Conservation (phyloP, 2,113 vertebrate genomes). For the Anguilla rostrata region DNA sequence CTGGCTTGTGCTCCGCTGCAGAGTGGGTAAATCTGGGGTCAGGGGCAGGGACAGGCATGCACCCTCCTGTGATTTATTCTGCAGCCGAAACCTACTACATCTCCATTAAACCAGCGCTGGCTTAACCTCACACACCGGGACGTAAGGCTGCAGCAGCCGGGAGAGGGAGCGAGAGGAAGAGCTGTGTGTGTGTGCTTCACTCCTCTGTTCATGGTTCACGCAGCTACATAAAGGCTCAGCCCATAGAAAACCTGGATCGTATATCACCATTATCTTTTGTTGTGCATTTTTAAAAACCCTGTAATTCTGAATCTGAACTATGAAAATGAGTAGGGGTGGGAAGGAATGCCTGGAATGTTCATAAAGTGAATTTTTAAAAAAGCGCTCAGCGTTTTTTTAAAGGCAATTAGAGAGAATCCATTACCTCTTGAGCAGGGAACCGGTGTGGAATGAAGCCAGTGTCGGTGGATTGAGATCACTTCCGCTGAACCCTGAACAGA, state of each 20-base stretch:
- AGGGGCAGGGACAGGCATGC: neutral
- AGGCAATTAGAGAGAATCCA: slow-evolving; percentile 3
- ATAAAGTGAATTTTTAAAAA: neutral
- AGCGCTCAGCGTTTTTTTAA: neutral
- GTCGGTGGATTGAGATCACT: neutral
- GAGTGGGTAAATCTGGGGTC: neutral
- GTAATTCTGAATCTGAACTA: neutral
- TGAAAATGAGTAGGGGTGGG: neutral
- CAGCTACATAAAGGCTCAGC: neutral
- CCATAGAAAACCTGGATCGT: too few species aligned
- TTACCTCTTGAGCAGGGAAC: neutral
- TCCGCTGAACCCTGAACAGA: neutral
- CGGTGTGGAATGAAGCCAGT: slow-evolving; percentile 10
- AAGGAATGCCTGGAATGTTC: neutral
- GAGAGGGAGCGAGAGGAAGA: neutral
- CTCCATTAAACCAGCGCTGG: slow-evolving; percentile 1
- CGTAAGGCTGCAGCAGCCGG: neutral
- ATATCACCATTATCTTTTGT: neutral
- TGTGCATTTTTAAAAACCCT: neutral
- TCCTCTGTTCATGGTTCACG: neutral
- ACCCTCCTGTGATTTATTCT: neutral
- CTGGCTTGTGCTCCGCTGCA: neutral
- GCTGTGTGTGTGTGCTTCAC: neutral
- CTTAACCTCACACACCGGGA: neutral
- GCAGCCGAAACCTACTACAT: neutral